Evolutionary conservation across 2,797 vertebrate species (phyloP).

Genomic region (Argya squamiceps): DNA sequence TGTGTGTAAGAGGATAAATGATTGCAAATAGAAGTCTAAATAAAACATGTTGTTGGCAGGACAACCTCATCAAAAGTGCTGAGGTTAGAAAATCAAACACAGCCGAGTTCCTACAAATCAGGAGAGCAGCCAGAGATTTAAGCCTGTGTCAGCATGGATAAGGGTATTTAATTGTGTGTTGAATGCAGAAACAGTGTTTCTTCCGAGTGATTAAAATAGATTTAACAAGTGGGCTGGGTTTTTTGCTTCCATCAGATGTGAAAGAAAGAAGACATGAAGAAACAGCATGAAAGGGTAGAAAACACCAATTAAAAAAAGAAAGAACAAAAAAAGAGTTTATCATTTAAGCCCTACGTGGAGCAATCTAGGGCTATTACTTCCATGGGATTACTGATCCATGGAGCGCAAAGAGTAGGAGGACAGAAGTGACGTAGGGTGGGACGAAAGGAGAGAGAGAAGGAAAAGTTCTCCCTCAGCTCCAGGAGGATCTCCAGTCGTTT

Average conservation of each 20-base stretch:
- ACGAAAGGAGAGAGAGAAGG: background rate
- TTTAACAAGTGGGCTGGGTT: background rate
- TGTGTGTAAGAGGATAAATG: background rate
- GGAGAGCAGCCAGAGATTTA: background rate
- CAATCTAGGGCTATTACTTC: background rate
- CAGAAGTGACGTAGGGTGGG: fast-evolving
- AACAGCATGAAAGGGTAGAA: background rate
- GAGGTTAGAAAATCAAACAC: background rate
- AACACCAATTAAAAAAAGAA: background rate
- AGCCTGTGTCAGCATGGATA: background rate
- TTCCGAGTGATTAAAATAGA: background rate
- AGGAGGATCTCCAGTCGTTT: background rate
- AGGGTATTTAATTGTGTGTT: background rate
- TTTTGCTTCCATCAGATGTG: background rate
- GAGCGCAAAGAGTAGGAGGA: background rate
- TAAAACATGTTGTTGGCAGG: background rate
- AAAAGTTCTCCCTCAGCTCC: background rate
- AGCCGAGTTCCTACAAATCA: fast-evolving
- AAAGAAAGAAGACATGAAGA: background rate
- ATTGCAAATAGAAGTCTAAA: background rate
- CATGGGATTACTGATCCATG: background rate
- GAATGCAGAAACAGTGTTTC: background rate
- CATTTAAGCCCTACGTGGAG: background rate
- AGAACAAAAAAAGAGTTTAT: fast-evolving
- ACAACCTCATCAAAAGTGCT: background rate